Evolutionary conservation across 2,888 invertebrate genomes (phyloP).

Genomic region (Brachynemurus nebulosus): DNA sequence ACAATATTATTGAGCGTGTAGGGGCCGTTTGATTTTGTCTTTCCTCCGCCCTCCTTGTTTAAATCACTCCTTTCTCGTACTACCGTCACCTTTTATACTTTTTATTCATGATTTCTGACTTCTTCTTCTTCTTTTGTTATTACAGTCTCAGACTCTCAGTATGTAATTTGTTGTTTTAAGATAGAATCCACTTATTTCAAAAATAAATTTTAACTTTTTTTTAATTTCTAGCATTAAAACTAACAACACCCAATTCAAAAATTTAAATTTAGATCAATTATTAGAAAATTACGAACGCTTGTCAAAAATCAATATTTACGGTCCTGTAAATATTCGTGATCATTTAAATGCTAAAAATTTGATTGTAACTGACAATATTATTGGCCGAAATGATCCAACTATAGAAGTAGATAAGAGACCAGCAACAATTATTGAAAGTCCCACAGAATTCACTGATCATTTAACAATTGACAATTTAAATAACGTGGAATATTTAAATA

Average conservation of each 20-base stretch:
- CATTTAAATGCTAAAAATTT: conserved; percentile 5
- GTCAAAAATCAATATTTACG: conserved; percentile 12
- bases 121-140: too few species aligned
- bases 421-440: background rate
- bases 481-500: conserved; percentile 12
- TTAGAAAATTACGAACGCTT: too few species aligned
- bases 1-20: too few species aligned
- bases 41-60: too few species aligned
- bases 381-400: background rate
- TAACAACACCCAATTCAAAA: conserved; percentile 10
- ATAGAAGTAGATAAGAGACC: background rate
- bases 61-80: too few species aligned
- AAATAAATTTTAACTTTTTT: too few species aligned
- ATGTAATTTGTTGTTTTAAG: too few species aligned
- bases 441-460: background rate
- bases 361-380: background rate
- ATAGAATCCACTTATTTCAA: too few species aligned
- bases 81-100: too few species aligned
- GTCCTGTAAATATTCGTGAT: conserved; percentile 8
- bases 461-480: conserved; percentile 6
- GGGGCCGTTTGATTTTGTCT: too few species aligned
- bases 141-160: too few species aligned
- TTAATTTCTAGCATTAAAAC: conserved; percentile 12
- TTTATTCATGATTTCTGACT: too few species aligned
- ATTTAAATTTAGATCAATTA: background rate